Conservation (phyloP, 2,888 invertebrate species). For the Orchestes rusci region DNA sequence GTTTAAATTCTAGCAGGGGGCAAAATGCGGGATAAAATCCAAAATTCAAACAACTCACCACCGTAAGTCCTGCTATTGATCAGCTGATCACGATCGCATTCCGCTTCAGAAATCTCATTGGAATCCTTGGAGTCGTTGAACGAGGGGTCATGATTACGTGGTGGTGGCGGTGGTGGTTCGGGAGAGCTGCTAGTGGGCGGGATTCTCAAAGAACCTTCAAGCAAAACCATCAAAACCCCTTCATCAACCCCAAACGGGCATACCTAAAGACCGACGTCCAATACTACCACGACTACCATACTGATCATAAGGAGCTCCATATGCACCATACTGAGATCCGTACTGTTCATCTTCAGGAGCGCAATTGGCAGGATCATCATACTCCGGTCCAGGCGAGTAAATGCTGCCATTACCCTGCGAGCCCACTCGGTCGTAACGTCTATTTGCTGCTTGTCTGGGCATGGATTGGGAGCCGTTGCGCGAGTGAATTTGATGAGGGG, state of each 20-base stretch:
- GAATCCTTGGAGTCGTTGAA: conserved; percentile 93
- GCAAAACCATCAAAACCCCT: background rate
- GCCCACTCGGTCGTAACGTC: conserved; percentile 43
- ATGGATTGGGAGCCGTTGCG: conserved; percentile 86
- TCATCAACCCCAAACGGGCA: background rate
- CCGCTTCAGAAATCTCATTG: conserved; percentile 90
- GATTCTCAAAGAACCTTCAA: conserved; percentile 48
- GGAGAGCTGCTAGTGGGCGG: conserved; percentile 53
- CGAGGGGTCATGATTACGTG: conserved; percentile 73
- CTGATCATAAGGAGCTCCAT: conserved; percentile 84
- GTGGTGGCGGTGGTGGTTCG: conserved; percentile 65
- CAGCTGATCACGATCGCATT: conserved; percentile 77
- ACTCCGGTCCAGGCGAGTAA: conserved; percentile 79
- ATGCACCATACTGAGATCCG: conserved; percentile 72
- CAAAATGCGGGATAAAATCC: background rate
- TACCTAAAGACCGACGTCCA: conserved; percentile 45
- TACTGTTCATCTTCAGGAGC: conserved; percentile 88
- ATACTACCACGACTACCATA: conserved; percentile 83
- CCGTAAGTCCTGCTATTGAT: conserved; percentile 76
- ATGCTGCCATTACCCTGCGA: conserved; percentile 63
- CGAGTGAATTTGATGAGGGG: conserved; percentile 66
- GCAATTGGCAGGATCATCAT: conserved; percentile 89
- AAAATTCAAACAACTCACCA: conserved; percentile 50
- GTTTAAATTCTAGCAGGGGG: conserved; percentile 9
- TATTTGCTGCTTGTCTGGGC: conserved; percentile 50